These are phyloP conservation scores for Cydia pomonella DNA, from an alignment of 1,140 invertebrate species.

Conservation along the genomic window DNA sequence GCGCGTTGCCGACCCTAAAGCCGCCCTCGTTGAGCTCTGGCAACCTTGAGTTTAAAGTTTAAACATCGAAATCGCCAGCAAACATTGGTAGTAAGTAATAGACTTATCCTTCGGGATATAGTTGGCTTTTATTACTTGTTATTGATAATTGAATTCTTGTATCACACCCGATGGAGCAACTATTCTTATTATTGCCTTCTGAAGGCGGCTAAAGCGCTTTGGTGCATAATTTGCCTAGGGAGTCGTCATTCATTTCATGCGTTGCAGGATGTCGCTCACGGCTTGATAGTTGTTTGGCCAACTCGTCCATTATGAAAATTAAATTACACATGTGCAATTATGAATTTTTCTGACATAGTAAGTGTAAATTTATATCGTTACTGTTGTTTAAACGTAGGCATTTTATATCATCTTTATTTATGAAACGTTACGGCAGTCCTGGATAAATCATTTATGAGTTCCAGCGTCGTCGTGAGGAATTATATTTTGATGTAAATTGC, in stretches of 20 bases:
- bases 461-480: conserved; percentile 15
- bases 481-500: conserved; percentile 44
- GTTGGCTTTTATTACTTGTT: conserved; percentile 30
- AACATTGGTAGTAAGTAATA: not conserved
- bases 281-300: conserved; percentile 56
- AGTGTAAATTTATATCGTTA: not conserved
- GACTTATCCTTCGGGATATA: not conserved
- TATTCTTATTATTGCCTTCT: conserved; percentile 42
- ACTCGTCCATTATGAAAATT: conserved; percentile 57
- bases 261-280: conserved; percentile 49
- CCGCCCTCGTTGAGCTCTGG: no score
- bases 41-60: no score
- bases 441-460: conserved; percentile 5
- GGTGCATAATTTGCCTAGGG: conserved; percentile 46
- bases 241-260: conserved; percentile 56
- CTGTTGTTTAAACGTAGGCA: conserved; percentile 37
- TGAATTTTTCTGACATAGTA: not conserved
- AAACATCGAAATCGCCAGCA: not conserved
- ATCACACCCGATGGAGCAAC: conserved; percentile 41
- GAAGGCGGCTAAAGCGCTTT: conserved; percentile 35
- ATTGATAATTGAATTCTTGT: conserved; percentile 38
- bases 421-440: not conserved
- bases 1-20: no score
- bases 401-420: conserved; percentile 38
- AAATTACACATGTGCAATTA: conserved; percentile 45